A percentile compares a stretch with the other conserved stretches of the same genome.
These are phyloP conservation scores for Myotis daubentonii DNA, from an alignment of 2,797 vertebrate species.

Conservation along the genomic window DNA sequence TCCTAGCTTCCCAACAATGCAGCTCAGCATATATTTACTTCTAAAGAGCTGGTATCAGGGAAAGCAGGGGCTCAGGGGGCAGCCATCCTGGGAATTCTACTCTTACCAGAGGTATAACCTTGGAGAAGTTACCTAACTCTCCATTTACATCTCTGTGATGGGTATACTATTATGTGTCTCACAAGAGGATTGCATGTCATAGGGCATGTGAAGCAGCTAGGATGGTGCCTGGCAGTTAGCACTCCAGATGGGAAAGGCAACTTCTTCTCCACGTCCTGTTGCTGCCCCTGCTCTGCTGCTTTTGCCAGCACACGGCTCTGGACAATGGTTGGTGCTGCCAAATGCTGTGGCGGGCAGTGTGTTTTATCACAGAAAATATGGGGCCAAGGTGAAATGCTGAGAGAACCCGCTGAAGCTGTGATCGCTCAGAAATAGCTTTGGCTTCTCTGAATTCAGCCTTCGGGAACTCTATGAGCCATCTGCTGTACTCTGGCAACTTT, in stretches of 20 bases:
- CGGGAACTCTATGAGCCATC: accelerated
- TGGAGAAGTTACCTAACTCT: neutral
- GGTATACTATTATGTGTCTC: neutral
- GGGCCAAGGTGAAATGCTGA: neutral
- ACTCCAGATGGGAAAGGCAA: neutral
- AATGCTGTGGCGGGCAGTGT: too few species aligned
- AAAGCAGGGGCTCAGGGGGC: neutral
- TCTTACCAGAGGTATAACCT: neutral
- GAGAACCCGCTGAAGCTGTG: neutral
- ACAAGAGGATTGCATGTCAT: neutral
- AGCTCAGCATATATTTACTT: neutral
- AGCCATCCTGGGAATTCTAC: neutral
- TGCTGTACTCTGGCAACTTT: neutral
- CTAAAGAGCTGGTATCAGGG: neutral
- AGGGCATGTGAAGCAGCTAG: neutral
- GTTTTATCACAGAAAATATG: neutral
- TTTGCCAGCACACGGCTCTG: neutral
- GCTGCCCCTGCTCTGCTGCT: neutral
- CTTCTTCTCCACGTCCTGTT: neutral
- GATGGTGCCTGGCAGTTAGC: neutral
- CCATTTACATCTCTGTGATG: neutral
- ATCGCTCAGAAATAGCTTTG: neutral
- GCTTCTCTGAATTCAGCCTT: neutral
- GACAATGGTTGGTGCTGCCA: too few species aligned
- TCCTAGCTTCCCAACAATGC: too few species aligned